Percentiles rank a stretch among this genome's conserved stretches.
Conservation (phyloP, 2,797 vertebrate genomes). For the Nothura maculosa region DNA sequence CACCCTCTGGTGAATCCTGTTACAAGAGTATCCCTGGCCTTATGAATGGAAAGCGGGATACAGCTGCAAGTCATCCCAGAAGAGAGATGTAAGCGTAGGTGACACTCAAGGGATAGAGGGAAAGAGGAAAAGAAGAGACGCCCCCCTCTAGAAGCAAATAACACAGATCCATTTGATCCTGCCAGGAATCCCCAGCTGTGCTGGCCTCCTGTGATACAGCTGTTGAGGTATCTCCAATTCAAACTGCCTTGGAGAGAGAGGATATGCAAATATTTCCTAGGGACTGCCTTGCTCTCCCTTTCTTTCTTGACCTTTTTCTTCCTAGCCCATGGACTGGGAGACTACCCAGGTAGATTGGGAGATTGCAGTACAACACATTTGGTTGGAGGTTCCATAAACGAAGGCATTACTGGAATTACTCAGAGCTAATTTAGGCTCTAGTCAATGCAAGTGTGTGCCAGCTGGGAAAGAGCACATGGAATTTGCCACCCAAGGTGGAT, state of each 20-base stretch:
- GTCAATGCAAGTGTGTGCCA: constrained; percentile 61
- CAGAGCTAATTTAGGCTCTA: constrained; percentile 70
- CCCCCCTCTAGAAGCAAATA: background rate
- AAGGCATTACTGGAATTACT: constrained; percentile 63
- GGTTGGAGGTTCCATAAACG: constrained; percentile 46
- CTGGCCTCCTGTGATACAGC: background rate
- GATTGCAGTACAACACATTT: background rate
- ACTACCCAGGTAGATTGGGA: constrained; percentile 40
- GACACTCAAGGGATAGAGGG: background rate
- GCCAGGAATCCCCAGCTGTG: constrained; percentile 36
- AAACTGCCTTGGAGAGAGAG: background rate
- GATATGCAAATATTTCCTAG: background rate
- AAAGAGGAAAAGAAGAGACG: background rate
- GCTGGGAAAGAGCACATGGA: constrained; percentile 57
- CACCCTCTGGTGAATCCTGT: constrained; percentile 64
- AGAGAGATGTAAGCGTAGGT: background rate
- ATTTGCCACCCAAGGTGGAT: constrained; percentile 78
- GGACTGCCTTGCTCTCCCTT: background rate
- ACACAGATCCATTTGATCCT: background rate
- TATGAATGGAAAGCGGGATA: background rate
- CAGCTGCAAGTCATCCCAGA: constrained; percentile 18
- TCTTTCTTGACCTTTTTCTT: constrained; percentile 48
- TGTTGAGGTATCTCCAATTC: constrained; percentile 19
- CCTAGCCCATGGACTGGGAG: background rate
- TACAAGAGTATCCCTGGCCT: background rate